These are phyloP conservation scores for Chloropsis cyanopogon DNA, from an alignment of 2,113 vertebrate genomes.

Conservation along the genomic window DNA sequence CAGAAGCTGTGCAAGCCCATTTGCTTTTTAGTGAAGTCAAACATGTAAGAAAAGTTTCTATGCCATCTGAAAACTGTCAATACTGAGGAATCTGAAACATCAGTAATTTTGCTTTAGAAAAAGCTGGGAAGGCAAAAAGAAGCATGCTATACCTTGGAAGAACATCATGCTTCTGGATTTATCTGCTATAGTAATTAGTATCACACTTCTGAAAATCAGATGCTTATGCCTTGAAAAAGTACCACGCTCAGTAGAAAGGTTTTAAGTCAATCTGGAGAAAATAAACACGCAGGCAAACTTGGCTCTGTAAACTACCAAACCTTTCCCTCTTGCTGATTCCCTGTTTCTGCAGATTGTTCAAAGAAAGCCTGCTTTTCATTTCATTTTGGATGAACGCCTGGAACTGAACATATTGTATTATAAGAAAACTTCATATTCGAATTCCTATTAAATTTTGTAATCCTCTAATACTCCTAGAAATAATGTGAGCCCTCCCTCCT, in stretches of 20 bases:
- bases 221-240: neutral
- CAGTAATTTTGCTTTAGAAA: neutral
- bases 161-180: neutral
- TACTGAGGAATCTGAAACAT: neutral
- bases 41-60: neutral
- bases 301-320: neutral
- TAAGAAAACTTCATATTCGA: neutral
- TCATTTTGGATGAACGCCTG: neutral
- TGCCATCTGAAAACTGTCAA: neutral
- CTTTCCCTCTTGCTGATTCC: neutral
- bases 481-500: neutral
- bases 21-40: neutral
- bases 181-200: neutral
- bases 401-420: neutral
- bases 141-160: neutral
- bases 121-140: neutral
- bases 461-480: neutral
- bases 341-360: neutral
- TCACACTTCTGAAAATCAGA: neutral
- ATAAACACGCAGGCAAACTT: neutral
- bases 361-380: neutral
- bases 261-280: neutral
- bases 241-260: neutral
- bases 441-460: neutral
- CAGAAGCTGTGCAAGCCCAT: neutral